A percentile compares a stretch with the other conserved stretches of the same genome.
These are phyloP conservation scores for Spatulosminthurus flaviceps DNA, from an alignment of 2,888 invertebrate genomes.

Conservation along the genomic window DNA sequence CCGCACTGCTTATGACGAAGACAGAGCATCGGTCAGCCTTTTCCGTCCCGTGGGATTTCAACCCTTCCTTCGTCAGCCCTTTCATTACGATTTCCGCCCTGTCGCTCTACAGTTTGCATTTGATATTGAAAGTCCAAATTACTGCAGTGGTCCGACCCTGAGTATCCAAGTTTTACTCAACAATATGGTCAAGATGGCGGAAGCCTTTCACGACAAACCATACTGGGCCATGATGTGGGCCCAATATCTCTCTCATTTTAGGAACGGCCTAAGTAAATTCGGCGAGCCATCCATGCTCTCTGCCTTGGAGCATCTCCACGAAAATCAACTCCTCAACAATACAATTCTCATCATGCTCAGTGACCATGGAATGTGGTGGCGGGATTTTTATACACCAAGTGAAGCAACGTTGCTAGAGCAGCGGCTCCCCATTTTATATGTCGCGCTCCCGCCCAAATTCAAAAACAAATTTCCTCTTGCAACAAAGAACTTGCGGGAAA, in stretches of 20 bases:
- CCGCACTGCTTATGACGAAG: conserved; percentile 84
- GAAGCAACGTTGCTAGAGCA: conserved; percentile 65
- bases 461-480: conserved; percentile 65
- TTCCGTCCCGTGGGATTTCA: too few species aligned
- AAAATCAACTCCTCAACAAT: conserved; percentile 60
- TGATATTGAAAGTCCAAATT: too few species aligned
- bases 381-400: conserved; percentile 65
- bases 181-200: conserved; percentile 67
- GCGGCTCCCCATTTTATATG: conserved; percentile 43
- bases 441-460: neutral
- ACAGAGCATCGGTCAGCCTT: conserved; percentile 72
- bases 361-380: conserved; percentile 68
- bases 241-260: conserved; percentile 66
- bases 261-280: conserved; percentile 65
- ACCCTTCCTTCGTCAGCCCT: too few species aligned
- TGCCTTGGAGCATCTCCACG: conserved; percentile 64
- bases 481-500: conserved; percentile 70
- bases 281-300: conserved; percentile 65
- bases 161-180: neutral
- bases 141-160: neutral
- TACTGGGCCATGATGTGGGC: conserved; percentile 64
- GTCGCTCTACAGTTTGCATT: neutral
- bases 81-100: neutral
- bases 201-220: conserved; percentile 72
- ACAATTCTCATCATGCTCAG: conserved; percentile 65